Evolutionary conservation across 1,140 invertebrate genomes (phyloP), one percentile per base, ranked within the genome.

Genomic region (Drosophila subobscura): DNA sequence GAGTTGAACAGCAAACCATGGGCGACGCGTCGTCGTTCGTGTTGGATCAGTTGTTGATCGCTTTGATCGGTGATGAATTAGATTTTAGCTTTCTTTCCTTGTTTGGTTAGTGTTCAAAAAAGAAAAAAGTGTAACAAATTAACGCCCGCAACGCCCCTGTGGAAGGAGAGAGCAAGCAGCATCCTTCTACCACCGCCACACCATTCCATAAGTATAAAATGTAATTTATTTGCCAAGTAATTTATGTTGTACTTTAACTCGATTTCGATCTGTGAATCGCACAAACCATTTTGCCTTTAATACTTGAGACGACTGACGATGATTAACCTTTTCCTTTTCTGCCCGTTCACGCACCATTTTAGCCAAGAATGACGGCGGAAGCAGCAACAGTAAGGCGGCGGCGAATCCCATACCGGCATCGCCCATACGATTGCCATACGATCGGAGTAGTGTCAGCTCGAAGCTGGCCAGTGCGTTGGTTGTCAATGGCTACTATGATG

Each of bases 391-490:
- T 20, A 20, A 20, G 16, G 16, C 16, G 29, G 42, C 58, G 23
- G 0, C 20, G 2, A 3, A 27, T 14, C 0, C 47, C 7, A n/a
- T 54, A 3, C 12, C 53, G 10, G 20, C 45, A 37, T 12, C 33
- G 45, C 10, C 41, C 6, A 37, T 49, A 16, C 60, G 74, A 33
- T 53, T 91, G 33, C 90, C 90, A 8, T 90, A 79, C 25, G 89
- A 91, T 22, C 61, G 90, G 0, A 80, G 90, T 44, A 4, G 88
- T 42, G 95, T 97, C 65, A 95, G 96, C 8, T 93, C 94, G 81
- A 95, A 96, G 90, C 94, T 97, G 79, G 95, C 96, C 1, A 94
- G 93, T 23, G 96, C 95, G 6, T 90, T 97, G 40, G 91, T 96
- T 1, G 93, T 94, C 5, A 95, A 96, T 92, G 96, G 96, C 40